phyloP scores from a whole-genome alignment of 2,888 invertebrate species.

The Sympetrum striolatum region DNA sequence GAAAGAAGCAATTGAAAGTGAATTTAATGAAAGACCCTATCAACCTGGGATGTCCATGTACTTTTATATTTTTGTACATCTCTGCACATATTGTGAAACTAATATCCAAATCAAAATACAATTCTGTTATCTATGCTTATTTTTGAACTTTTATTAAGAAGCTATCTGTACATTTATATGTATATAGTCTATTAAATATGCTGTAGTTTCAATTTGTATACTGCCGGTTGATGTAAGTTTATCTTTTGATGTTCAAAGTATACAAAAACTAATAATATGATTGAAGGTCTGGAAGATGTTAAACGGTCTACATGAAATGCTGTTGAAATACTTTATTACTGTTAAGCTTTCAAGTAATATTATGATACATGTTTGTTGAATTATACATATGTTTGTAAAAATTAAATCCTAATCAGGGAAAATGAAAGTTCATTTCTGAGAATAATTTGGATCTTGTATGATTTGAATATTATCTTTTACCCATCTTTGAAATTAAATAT shows the following conservation, averaged over 20 bases:
- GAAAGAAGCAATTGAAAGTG: constrained; percentile 43
- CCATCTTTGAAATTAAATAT: constrained; percentile 42
- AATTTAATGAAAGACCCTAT: constrained; percentile 34
- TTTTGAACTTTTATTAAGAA: constrained; percentile 39
- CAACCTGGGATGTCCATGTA: constrained; percentile 52
- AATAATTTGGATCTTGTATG: constrained; percentile 29
- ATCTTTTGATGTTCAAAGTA: constrained; percentile 37
- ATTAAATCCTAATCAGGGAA: constrained; percentile 24
- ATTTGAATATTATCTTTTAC: constrained; percentile 25
- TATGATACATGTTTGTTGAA: constrained; percentile 35
- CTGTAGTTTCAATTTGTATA: constrained; percentile 32
- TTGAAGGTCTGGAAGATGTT: constrained; percentile 31
- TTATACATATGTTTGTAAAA: constrained; percentile 36
- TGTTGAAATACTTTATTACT: constrained; percentile 33
- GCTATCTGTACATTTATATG: constrained; percentile 30
- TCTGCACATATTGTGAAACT: constrained; percentile 47
- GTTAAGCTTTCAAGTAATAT: constrained; percentile 39
- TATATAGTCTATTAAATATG: constrained; percentile 38
- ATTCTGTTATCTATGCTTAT: constrained; percentile 39
- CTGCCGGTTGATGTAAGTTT: constrained; percentile 36
- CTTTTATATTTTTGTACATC: constrained; percentile 60
- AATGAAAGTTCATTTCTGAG: constrained; percentile 27
- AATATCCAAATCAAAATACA: constrained; percentile 41
- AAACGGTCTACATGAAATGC: neutral
- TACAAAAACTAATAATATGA: constrained; percentile 28